Percentiles rank a stretch among this genome's conserved stretches.
Conservation (phyloP, 2,797 vertebrate species). For the Glossophaga mutica region DNA sequence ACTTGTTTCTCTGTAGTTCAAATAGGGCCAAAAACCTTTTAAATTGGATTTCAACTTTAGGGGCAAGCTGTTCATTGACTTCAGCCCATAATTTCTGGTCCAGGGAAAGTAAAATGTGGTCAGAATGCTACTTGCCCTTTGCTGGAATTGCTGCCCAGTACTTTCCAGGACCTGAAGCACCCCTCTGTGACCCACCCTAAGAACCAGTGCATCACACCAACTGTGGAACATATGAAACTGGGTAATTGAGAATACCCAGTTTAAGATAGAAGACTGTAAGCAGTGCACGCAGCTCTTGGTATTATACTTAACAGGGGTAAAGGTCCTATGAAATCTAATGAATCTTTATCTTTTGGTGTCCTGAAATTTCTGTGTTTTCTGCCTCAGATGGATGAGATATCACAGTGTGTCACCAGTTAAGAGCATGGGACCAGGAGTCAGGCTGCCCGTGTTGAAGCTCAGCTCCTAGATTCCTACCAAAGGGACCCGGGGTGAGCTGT, state of each 20-base stretch:
- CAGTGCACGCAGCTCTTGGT: neutral
- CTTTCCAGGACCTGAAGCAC: neutral
- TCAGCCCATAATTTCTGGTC: neutral
- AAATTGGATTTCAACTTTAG: neutral
- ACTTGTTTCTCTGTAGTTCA: neutral
- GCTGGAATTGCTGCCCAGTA: neutral
- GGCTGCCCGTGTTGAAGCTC: neutral
- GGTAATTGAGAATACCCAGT: neutral
- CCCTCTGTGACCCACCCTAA: neutral
- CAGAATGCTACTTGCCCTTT: neutral
- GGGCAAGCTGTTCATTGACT: too few species aligned
- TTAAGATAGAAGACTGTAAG: neutral
- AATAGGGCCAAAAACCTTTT: neutral
- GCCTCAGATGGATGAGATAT: neutral
- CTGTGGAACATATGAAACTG: neutral
- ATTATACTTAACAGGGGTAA: neutral
- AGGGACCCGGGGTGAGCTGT: neutral
- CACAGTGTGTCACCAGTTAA: fast-evolving
- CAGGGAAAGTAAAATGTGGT: neutral
- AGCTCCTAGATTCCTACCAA: neutral
- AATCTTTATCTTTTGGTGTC: neutral
- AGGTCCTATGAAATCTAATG: neutral
- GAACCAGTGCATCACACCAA: neutral
- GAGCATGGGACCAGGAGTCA: neutral
- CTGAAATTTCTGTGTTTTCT: neutral